Conservation (phyloP, 1,140 invertebrate species). For the Thrips palmi region DNA sequence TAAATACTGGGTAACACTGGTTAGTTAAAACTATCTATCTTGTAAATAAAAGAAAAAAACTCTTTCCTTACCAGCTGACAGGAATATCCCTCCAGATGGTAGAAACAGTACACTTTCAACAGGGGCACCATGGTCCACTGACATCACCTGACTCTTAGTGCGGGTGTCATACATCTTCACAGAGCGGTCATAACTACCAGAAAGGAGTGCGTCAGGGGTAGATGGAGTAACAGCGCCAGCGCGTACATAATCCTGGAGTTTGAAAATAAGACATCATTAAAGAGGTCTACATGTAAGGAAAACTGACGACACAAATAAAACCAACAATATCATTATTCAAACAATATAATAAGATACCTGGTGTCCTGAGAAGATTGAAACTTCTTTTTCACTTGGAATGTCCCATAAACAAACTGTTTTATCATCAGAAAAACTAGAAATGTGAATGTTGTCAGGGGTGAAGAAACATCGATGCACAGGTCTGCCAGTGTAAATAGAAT, state of each 20-base stretch:
- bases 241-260: slow-evolving; percentile 55
- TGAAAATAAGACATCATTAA: no score
- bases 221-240: slow-evolving; percentile 60
- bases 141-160: slow-evolving; percentile 43
- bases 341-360: slow-evolving; percentile 20
- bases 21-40: background rate
- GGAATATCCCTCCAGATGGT: slow-evolving; percentile 74
- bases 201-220: slow-evolving; percentile 55
- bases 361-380: slow-evolving; percentile 47
- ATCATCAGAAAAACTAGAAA: slow-evolving; percentile 88
- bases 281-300: slow-evolving; percentile 1
- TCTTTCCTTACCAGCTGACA: slow-evolving; percentile 51
- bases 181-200: slow-evolving; percentile 85
- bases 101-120: slow-evolving; percentile 81
- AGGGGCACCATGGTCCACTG: slow-evolving; percentile 73
- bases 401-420: slow-evolving; percentile 81
- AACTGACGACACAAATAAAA: slow-evolving; percentile 2
- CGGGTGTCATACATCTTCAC: slow-evolving; percentile 80
- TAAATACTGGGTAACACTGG: slow-evolving; percentile 1
- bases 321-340: background rate
- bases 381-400: slow-evolving; percentile 58
- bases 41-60: slow-evolving; percentile 9
- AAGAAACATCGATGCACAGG: slow-evolving; percentile 72
- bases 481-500: slow-evolving; percentile 12
- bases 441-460: slow-evolving; percentile 50